Base-by-base conservation (phyloP, 2,888 invertebrate species). In the Limnephilus rhombicus region DNA sequence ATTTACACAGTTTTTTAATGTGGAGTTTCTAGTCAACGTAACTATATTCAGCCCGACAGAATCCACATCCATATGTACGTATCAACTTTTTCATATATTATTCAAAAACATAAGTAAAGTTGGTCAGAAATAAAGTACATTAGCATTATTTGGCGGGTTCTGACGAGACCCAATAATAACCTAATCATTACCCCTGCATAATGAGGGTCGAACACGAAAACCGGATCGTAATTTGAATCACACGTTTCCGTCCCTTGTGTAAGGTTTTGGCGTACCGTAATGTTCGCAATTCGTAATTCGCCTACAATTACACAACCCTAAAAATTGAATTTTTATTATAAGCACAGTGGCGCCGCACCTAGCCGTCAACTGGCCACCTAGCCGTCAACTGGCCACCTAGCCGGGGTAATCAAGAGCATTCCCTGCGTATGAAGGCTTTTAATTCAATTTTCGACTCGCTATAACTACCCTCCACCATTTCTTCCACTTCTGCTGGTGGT, bases 121-220 rank as follows among this genome's bases (percentile, higher is more conserved):
- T 4, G 29, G 34, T 34, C 12, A 31, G 7, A 34, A 18, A 82
- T 31, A 18, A 31, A 34, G 34, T 34, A 13, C 82, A 82, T 31
- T 82, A 82, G 12, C 29, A 31, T 34, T 82, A 31, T 34, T 31
- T 15, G 18, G 34, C 82, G 7, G 18, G 82, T 82, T 86, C 11
- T 45, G 37, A 86, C n/a, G 45, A 15, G 45, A 45, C 41, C 18
- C 13, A 86, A 37, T 41, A 86, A 41, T 24, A 45, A 37, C 45
- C 85, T 85, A 41, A 85, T 85, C 85, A 85, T 45, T 85, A 41
- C 24, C 37, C 86, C 45, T 45, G n/a, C 45, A 86, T 86, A 86
- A 45, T 86, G 37, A 45, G 86, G 86, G 45, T 86, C 45, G 45
- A 86, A 34, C 41, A 83, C 41, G 34, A 83, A 41, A 83, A 37